These are phyloP conservation scores for Geopemphigus sp. DNA, from an alignment of 1,140 invertebrate species.

Conservation along the genomic window DNA sequence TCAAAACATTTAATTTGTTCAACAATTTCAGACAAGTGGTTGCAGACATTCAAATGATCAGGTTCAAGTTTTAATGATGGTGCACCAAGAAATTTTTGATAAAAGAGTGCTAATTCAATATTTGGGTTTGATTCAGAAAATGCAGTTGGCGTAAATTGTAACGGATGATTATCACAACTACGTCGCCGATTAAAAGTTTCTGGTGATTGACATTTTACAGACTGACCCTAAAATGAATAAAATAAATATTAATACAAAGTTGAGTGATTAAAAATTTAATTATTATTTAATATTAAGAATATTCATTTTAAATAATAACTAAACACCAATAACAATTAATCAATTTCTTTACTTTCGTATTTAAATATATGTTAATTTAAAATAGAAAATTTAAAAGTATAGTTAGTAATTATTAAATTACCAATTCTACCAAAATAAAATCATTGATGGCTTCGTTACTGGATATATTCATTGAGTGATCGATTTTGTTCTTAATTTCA, in stretches of 20 bases:
- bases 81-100: conserved; percentile 42
- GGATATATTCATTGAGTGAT: conserved; percentile 55
- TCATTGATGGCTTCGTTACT: conserved; percentile 58
- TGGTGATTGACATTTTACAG: conserved; percentile 34
- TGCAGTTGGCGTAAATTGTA: conserved; percentile 44
- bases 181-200: conserved; percentile 40
- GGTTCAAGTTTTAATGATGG: conserved; percentile 21
- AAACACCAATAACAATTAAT: conserved; percentile 9
- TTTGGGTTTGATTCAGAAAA: conserved; percentile 45
- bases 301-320: not conserved
- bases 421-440: conserved; percentile 75
- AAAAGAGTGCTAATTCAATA: conserved; percentile 33
- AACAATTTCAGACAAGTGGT: conserved; percentile 36
- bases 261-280: not conserved
- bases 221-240: conserved; percentile 32
- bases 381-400: conserved; percentile 25
- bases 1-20: conserved; percentile 45
- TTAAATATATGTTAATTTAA: conserved; percentile 22
- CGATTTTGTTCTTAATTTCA: conserved; percentile 56
- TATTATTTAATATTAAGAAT: not conserved
- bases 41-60: conserved; percentile 35
- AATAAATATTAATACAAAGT: conserved; percentile 8
- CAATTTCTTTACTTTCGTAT: not conserved
- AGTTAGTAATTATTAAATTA: conserved; percentile 57
- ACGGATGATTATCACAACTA: conserved; percentile 37